These are phyloP conservation scores for Adineta ricciae DNA, from an alignment of 2,888 invertebrate species.

Conservation along the genomic window DNA sequence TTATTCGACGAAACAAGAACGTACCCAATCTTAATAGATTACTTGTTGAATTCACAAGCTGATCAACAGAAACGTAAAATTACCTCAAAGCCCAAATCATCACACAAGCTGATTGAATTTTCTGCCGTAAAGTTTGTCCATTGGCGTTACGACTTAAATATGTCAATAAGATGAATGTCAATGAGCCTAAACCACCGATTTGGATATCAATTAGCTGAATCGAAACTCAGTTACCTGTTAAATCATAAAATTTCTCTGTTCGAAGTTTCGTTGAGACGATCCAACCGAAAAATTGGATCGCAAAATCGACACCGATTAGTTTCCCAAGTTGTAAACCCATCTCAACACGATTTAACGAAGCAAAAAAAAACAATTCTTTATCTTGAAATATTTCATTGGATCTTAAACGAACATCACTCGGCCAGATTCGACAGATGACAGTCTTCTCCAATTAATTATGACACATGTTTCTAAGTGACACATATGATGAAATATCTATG, in stretches of 20 bases:
- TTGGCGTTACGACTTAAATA: conserved; percentile 43
- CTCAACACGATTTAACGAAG: not conserved
- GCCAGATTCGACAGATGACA: not conserved
- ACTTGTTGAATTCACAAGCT: not conserved
- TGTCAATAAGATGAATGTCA: conserved; percentile 43
- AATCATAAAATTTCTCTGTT: conserved; percentile 51
- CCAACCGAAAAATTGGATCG: conserved; percentile 48
- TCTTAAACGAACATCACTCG: not conserved
- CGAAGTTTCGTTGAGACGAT: conserved; percentile 42
- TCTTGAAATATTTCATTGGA: not conserved
- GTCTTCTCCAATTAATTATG: not conserved
- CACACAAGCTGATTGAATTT: conserved; percentile 45
- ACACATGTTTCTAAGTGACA: no score
- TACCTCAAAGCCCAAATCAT: conserved; percentile 46
- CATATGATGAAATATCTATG: no score
- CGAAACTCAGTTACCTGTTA: conserved; percentile 42
- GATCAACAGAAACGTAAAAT: not conserved
- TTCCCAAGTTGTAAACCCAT: conserved; percentile 19
- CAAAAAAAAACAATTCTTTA: no score
- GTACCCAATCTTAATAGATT: conserved; percentile 43
- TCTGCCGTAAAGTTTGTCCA: conserved; percentile 41
- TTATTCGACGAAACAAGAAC: conserved; percentile 46
- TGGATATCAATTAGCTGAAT: not conserved
- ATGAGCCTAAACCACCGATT: conserved; percentile 39
- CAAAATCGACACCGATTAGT: conserved; percentile 41